Percentiles rank a stretch among this genome's conserved stretches.
Evolutionary conservation across 2,888 invertebrate species (phyloP).

Genomic region (Athrips mouffetella): DNA sequence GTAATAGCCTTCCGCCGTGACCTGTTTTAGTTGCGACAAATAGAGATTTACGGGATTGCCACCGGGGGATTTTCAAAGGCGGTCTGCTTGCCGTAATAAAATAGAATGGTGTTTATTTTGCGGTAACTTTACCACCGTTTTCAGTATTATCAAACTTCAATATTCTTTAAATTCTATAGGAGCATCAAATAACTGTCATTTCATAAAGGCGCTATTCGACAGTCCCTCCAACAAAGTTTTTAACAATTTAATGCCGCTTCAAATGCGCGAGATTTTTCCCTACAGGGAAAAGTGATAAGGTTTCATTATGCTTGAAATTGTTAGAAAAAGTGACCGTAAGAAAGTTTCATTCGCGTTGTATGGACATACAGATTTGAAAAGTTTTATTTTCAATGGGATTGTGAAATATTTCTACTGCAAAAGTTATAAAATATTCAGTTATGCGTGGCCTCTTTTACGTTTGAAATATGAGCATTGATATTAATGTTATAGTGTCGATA

Average conservation of each 20-base stretch:
- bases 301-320: background rate
- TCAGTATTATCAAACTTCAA: conserved; percentile 33
- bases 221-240: conserved; percentile 56
- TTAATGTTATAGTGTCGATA: background rate
- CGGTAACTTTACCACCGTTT: conserved; percentile 43
- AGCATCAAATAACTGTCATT: too few species aligned
- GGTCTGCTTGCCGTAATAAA: conserved; percentile 63
- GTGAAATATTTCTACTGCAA: background rate
- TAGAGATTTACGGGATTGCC: conserved; percentile 75
- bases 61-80: conserved; percentile 58
- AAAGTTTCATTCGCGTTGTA: background rate
- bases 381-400: background rate
- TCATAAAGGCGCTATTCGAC: conserved; percentile 47
- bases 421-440: background rate
- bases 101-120: conserved; percentile 68
- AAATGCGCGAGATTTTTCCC: conserved; percentile 57
- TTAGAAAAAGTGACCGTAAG: conserved; percentile 11
- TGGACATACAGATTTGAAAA: background rate
- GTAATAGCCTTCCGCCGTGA: conserved; percentile 76
- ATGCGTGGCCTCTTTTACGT: background rate
- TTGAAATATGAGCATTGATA: background rate
- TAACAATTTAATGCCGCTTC: conserved; percentile 63
- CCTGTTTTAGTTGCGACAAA: conserved; percentile 78
- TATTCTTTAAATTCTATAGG: conserved; percentile 24
- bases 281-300: background rate